Evolutionary conservation across 2,797 vertebrate species (phyloP).

Genomic region (Astyanax mexicanus): DNA sequence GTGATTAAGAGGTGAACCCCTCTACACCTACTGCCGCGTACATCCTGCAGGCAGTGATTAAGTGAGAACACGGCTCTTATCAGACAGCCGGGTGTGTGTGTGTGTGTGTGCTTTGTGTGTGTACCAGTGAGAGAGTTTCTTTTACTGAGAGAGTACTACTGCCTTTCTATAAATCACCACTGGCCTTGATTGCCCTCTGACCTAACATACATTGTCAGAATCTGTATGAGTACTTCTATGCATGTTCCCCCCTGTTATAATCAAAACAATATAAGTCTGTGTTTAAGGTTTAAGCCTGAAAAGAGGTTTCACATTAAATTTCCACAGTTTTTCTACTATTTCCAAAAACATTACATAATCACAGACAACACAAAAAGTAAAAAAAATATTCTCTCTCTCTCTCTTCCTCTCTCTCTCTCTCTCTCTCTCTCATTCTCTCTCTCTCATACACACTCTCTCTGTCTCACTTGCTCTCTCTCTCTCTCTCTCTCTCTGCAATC

Average conservation of each 20-base stretch:
- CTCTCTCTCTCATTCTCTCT: slow-evolving; percentile 5
- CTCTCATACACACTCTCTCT: too few relatives aligned
- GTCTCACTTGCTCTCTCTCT: neutral
- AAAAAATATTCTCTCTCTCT: too few relatives aligned
- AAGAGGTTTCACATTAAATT: neutral
- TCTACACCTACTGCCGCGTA: slow-evolving; percentile 52
- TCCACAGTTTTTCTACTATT: too few relatives aligned
- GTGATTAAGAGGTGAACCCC: slow-evolving; percentile 24
- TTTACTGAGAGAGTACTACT: neutral
- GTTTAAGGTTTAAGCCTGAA: neutral
- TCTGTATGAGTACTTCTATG: neutral
- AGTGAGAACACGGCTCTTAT: slow-evolving; percentile 52
- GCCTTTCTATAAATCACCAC: neutral
- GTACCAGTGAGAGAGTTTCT: neutral
- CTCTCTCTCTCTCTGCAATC: slow-evolving; percentile 20
- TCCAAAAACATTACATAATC: too few relatives aligned
- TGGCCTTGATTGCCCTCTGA: neutral
- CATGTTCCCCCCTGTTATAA: neutral
- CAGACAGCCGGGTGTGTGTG: slow-evolving; percentile 14
- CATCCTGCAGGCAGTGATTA: slow-evolving; percentile 34
- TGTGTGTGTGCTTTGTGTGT: slow-evolving; percentile 1
- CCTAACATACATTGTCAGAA: neutral
- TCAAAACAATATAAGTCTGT: neutral
- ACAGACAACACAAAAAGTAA: too few relatives aligned
- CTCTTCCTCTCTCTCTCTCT: too few relatives aligned